phyloP scores from a whole-genome alignment of 2,888 invertebrate species.

The Hedychridium roseum region DNA sequence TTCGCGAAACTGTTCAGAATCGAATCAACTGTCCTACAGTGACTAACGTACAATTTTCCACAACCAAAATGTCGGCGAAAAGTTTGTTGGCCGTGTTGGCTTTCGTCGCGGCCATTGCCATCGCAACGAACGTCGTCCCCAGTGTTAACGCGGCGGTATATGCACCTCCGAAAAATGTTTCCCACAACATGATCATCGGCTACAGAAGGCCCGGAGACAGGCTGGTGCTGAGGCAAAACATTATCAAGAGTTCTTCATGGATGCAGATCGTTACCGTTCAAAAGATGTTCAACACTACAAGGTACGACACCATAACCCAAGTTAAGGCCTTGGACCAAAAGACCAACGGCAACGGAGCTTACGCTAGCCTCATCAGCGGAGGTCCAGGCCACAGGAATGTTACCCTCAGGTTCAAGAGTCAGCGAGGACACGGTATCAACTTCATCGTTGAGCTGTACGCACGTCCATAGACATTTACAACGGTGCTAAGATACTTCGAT shows the following conservation, averaged over 20 bases:
- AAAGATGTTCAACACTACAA: slow-evolving; percentile 34
- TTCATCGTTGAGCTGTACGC: slow-evolving; percentile 63
- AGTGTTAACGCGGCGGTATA: neutral
- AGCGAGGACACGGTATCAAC: slow-evolving; percentile 62
- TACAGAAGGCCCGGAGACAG: slow-evolving; percentile 38
- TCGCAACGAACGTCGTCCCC: slow-evolving; percentile 16
- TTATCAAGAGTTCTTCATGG: slow-evolving; percentile 45
- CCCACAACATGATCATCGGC: slow-evolving; percentile 46
- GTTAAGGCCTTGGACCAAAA: slow-evolving; percentile 61
- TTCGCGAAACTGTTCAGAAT: neutral
- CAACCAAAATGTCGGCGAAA: slow-evolving; percentile 20
- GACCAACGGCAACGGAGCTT: slow-evolving; percentile 63
- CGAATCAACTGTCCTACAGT: neutral
- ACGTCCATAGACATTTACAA: slow-evolving; percentile 6
- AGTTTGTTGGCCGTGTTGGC: slow-evolving; percentile 15
- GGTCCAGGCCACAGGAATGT: slow-evolving; percentile 59
- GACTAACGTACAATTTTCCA: neutral
- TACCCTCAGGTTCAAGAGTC: slow-evolving; percentile 63
- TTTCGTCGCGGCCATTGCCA: slow-evolving; percentile 7
- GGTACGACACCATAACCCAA: slow-evolving; percentile 52
- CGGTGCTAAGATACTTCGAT: too few relatives aligned
- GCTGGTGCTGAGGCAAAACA: slow-evolving; percentile 26
- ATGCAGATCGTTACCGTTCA: slow-evolving; percentile 43
- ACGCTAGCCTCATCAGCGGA: slow-evolving; percentile 56
- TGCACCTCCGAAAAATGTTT: slow-evolving; percentile 19